These are phyloP conservation scores for Stenichneumon culpator DNA, from an alignment of 2,888 invertebrate genomes.

Conservation along the genomic window DNA sequence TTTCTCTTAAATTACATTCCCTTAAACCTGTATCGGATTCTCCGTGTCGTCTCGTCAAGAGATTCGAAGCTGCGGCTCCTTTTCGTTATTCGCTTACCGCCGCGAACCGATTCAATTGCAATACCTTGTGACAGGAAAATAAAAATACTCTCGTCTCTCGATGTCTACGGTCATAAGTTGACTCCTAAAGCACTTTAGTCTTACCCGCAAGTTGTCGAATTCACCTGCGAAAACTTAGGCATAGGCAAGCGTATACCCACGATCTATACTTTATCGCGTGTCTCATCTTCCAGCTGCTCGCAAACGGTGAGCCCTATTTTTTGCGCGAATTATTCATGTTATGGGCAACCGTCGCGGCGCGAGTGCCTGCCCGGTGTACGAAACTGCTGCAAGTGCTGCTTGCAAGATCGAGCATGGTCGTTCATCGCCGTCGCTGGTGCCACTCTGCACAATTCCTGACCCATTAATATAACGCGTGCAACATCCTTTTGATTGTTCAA, in stretches of 20 bases:
- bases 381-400: background rate
- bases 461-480: background rate
- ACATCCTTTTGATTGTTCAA: background rate
- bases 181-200: no score
- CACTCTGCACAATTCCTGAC: no score
- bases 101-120: background rate
- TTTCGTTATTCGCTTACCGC: conserved; percentile 20
- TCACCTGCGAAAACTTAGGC: no score
- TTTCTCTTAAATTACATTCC: conserved; percentile 51
- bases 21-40: conserved; percentile 28
- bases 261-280: no score
- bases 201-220: no score
- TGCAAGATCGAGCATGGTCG: background rate
- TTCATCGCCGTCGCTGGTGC: no score
- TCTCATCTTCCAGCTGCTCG: no score
- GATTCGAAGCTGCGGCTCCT: background rate
- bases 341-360: no score
- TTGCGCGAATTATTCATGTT: no score
- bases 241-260: no score
- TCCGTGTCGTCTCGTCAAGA: background rate
- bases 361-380: no score
- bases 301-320: no score
- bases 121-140: background rate
- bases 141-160: background rate
- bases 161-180: background rate